phyloP scores from a whole-genome alignment of 1,140 invertebrate genomes.

The Druon quercuslanigerum region DNA sequence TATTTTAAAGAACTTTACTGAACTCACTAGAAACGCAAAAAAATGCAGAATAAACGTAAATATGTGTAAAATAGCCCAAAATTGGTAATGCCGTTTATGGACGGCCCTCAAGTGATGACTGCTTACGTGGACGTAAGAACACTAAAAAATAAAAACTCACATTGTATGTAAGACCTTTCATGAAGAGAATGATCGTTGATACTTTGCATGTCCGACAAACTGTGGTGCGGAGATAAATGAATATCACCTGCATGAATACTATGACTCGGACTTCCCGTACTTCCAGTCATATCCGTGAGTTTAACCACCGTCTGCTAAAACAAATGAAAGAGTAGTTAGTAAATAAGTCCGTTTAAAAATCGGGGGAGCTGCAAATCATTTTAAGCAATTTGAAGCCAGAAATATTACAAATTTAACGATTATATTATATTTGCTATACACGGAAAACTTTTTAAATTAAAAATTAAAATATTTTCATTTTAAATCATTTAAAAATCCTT shows the following conservation, averaged over 20 bases:
- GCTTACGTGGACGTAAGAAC: background rate
- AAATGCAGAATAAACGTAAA: no score
- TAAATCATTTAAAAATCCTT: no score
- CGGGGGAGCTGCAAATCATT: no score
- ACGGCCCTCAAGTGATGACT: background rate
- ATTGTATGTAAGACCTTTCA: slow-evolving; percentile 80
- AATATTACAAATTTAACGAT: no score
- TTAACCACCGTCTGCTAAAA: slow-evolving; percentile 64
- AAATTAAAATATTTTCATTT: no score
- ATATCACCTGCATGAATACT: slow-evolving; percentile 71
- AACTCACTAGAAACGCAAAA: no score
- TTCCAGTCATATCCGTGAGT: slow-evolving; percentile 67
- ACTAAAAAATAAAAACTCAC: slow-evolving; percentile 63
- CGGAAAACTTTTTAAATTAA: no score
- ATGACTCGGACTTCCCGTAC: slow-evolving; percentile 67
- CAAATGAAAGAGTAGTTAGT: slow-evolving; percentile 28
- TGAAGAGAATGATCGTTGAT: slow-evolving; percentile 77
- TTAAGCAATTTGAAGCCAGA: no score
- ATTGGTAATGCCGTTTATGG: no score
- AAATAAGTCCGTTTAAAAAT: background rate
- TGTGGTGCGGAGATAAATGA: slow-evolving; percentile 72
- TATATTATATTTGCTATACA: no score
- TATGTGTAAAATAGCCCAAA: no score
- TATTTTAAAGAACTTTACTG: no score
- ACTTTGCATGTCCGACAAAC: slow-evolving; percentile 71